Conservation (phyloP, 2,888 invertebrate genomes). For the Chalcis sispes region DNA sequence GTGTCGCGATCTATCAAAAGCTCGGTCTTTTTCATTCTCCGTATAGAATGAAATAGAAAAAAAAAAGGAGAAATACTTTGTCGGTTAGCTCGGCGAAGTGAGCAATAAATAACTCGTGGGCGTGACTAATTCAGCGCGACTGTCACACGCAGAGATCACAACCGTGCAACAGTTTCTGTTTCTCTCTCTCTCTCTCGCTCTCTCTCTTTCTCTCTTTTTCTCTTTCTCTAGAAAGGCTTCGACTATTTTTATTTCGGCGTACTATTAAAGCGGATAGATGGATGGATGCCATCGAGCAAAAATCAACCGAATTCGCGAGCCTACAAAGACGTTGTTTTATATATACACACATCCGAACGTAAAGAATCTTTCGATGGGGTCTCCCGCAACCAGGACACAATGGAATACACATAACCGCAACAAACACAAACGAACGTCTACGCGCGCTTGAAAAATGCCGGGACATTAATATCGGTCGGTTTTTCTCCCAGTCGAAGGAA, state of each 20-base stretch:
- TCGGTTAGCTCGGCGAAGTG: constrained; percentile 43
- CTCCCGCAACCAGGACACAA: too few species aligned
- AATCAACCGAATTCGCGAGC: constrained; percentile 24
- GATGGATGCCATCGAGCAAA: neutral
- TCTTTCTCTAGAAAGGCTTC: constrained; percentile 40
- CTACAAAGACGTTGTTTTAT: neutral
- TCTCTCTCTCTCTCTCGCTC: too few species aligned
- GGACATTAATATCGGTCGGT: constrained; percentile 61
- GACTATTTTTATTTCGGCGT: constrained; percentile 44
- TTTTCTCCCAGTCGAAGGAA: constrained; percentile 56
- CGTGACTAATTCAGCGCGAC: constrained; percentile 54
- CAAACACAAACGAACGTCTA: neutral
- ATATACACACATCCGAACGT: too few species aligned
- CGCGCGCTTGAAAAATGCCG: constrained; percentile 59
- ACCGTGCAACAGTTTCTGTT: constrained; percentile 28
- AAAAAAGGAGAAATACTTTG: constrained; percentile 36
- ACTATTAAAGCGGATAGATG: constrained; percentile 43
- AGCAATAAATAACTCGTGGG: constrained; percentile 58
- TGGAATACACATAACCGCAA: too few species aligned
- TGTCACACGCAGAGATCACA: constrained; percentile 43
- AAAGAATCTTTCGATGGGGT: neutral
- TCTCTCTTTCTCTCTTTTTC: too few species aligned
- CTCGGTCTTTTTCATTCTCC: neutral
- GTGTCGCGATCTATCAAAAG: constrained; percentile 33
- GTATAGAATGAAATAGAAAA: neutral